Percentiles rank a stretch among this genome's conserved stretches.
phyloP scores from a whole-genome alignment of 2,888 invertebrate species.

The Endomychus coccineus region DNA sequence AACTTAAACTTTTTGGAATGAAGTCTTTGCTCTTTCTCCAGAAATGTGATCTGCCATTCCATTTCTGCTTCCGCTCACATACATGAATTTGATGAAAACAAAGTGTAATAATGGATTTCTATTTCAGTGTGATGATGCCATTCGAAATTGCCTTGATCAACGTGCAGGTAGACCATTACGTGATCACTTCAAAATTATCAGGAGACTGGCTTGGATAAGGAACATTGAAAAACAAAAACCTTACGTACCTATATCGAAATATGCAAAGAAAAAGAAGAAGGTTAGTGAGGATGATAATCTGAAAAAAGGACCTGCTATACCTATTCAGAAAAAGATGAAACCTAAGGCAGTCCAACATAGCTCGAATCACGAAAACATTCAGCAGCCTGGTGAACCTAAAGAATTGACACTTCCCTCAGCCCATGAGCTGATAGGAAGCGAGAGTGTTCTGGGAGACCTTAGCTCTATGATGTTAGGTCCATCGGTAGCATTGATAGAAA shows the following conservation, averaged over 20 bases:
- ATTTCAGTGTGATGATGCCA: slow-evolving; percentile 38
- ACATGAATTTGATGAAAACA: not conserved
- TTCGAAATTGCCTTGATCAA: slow-evolving; percentile 40
- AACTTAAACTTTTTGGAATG: too few relatives aligned
- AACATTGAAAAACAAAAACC: slow-evolving; percentile 32
- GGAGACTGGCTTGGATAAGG: slow-evolving; percentile 39
- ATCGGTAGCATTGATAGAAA: slow-evolving; percentile 4
- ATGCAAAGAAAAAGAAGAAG: slow-evolving; percentile 29
- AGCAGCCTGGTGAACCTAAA: too few relatives aligned
- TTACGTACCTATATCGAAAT: slow-evolving; percentile 28
- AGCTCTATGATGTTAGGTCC: not conserved
- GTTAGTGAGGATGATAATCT: too few relatives aligned
- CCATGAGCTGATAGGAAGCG: too few relatives aligned
- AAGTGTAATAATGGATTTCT: not conserved
- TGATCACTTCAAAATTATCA: slow-evolving; percentile 41
- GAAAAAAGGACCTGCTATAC: too few relatives aligned
- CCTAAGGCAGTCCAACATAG: too few relatives aligned
- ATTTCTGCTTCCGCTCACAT: too few relatives aligned
- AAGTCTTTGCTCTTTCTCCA: too few relatives aligned
- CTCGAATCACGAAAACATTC: too few relatives aligned
- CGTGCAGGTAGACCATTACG: slow-evolving; percentile 39
- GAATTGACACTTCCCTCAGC: too few relatives aligned
- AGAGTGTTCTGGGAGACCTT: not conserved
- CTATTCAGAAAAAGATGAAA: too few relatives aligned
- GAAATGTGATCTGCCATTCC: too few relatives aligned